Percentiles rank a stretch among this genome's conserved stretches.
Evolutionary conservation across 1,140 invertebrate species (phyloP).

Genomic region (Leptinotarsa texana): DNA sequence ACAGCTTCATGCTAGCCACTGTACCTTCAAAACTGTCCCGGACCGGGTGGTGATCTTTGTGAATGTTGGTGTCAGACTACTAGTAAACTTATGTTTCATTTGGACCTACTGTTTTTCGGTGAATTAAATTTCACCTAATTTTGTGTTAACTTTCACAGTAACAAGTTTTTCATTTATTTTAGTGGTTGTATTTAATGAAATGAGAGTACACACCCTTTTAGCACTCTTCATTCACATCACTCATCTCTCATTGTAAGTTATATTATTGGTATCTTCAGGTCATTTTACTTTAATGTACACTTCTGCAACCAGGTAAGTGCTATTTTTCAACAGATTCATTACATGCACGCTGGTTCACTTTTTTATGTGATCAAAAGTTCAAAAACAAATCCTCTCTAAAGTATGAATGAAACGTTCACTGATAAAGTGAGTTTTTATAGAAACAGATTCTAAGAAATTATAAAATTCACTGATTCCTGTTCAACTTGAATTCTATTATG

Average conservation of each 20-base stretch:
- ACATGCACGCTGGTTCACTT: too few species aligned
- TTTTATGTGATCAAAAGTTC: too few species aligned
- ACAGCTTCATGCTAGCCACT: slow-evolving; percentile 8
- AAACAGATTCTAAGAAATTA: too few species aligned
- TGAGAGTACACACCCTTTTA: slow-evolving; percentile 31
- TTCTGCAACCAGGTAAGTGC: neutral
- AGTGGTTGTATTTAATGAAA: slow-evolving; percentile 19
- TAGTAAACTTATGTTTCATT: slow-evolving; percentile 24
- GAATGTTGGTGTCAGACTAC: slow-evolving; percentile 22
- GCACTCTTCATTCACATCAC: slow-evolving; percentile 26
- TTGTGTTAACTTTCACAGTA: slow-evolving; percentile 18
- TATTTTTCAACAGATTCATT: too few species aligned
- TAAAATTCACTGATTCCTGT: too few species aligned
- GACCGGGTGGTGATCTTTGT: slow-evolving; percentile 26
- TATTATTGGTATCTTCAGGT: neutral
- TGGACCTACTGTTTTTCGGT: slow-evolving; percentile 24
- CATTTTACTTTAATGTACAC: slow-evolving; percentile 5
- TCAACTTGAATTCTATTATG: too few species aligned
- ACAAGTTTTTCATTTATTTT: slow-evolving; percentile 14
- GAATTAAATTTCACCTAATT: slow-evolving; percentile 31
- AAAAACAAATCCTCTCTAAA: too few species aligned
- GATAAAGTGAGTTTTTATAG: too few species aligned
- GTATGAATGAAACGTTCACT: too few species aligned
- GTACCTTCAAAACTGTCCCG: slow-evolving; percentile 20
- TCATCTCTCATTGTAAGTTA: slow-evolving; percentile 27